Evolutionary conservation across 2,888 invertebrate species (phyloP).

Genomic region (Pimpla rufipes): DNA sequence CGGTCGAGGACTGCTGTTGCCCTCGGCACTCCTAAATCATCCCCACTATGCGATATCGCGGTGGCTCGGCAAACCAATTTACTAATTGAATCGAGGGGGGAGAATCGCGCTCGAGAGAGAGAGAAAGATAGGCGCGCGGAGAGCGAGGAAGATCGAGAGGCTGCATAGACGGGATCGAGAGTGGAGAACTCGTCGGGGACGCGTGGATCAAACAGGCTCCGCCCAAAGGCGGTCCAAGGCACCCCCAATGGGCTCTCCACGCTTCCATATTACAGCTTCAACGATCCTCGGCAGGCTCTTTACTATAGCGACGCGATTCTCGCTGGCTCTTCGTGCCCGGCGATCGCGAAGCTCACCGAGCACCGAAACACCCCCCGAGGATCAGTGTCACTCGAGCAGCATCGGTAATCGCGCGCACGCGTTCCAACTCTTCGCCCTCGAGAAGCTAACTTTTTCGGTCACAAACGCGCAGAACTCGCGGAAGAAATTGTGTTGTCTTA

Average conservation of each 20-base stretch:
- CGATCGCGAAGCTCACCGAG: slow-evolving; percentile 20
- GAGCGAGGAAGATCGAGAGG: not conserved
- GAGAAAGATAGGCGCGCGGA: not conserved
- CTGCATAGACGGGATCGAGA: not conserved
- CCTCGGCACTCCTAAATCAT: slow-evolving; percentile 73
- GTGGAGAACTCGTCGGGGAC: slow-evolving; percentile 12
- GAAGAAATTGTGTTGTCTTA: not conserved
- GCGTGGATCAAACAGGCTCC: slow-evolving; percentile 71
- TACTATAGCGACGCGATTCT: slow-evolving; percentile 33
- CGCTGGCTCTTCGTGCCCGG: slow-evolving; percentile 36
- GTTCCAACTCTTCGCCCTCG: not conserved
- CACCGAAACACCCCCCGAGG: slow-evolving; percentile 57
- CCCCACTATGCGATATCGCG: slow-evolving; percentile 50
- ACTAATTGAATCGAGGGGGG: slow-evolving; percentile 80
- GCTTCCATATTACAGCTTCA: slow-evolving; percentile 52
- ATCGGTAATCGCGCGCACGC: slow-evolving; percentile 72
- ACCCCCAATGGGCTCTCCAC: slow-evolving; percentile 49
- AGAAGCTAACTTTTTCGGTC: not conserved
- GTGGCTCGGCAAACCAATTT: slow-evolving; percentile 75
- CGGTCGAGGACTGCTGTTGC: slow-evolving; percentile 44
- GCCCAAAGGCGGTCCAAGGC: slow-evolving; percentile 69
- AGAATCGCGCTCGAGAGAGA: not conserved
- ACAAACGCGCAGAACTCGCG: too few species aligned
- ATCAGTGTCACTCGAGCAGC: slow-evolving; percentile 77
- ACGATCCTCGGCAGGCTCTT: slow-evolving; percentile 33